phyloP scores from a whole-genome alignment of 2,888 invertebrate genomes.

The Sphecodes monilicornis region DNA sequence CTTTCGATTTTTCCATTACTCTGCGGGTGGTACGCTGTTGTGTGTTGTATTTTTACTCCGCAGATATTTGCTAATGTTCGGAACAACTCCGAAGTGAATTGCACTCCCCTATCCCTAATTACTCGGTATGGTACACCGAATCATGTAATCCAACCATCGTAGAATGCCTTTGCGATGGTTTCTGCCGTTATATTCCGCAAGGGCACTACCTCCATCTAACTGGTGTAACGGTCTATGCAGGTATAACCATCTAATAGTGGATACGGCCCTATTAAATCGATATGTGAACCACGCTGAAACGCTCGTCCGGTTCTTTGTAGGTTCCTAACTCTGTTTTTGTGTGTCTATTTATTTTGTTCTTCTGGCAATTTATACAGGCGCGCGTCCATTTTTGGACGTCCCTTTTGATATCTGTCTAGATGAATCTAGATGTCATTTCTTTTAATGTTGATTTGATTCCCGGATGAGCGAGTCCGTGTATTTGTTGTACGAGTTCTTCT shows the following conservation, averaged over 20 bases:
- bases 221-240: conserved; percentile 39
- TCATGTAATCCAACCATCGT: conserved; percentile 58
- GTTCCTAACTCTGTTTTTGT: no score
- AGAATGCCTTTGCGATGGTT: conserved; percentile 58
- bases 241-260: neutral
- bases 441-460: conserved; percentile 52
- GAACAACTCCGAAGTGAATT: conserved; percentile 79
- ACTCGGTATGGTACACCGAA: conserved; percentile 62
- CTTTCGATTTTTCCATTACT: conserved; percentile 70
- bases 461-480: conserved; percentile 62
- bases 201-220: conserved; percentile 27
- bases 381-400: conserved; percentile 52
- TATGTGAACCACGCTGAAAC: no score
- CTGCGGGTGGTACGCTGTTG: conserved; percentile 65
- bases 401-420: conserved; percentile 63
- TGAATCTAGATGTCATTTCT: conserved; percentile 45
- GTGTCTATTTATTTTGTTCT: no score
- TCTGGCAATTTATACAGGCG: no score
- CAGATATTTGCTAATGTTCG: conserved; percentile 52
- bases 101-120: conserved; percentile 77
- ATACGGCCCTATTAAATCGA: no score
- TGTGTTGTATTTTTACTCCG: conserved; percentile 46
- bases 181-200: conserved; percentile 26
- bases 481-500: conserved; percentile 43
- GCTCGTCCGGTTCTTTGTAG: no score